Evolutionary conservation across 2,888 invertebrate genomes (phyloP).

Genomic region (Lasioglossum morio): DNA sequence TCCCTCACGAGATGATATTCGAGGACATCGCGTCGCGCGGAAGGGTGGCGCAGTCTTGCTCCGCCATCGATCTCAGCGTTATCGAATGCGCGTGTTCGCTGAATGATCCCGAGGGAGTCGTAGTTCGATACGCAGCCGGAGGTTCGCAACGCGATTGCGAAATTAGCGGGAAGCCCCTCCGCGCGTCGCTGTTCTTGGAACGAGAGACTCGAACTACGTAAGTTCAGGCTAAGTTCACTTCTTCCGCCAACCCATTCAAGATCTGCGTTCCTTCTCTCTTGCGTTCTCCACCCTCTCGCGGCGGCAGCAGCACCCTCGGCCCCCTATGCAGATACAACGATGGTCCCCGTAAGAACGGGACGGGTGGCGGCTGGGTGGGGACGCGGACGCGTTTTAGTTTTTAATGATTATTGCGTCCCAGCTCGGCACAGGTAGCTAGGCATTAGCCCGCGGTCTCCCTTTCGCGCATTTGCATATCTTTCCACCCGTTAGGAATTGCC

Average conservation of each 20-base stretch:
- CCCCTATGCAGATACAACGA: slow-evolving; percentile 25
- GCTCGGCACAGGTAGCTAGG: slow-evolving; percentile 76
- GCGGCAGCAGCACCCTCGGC: background rate
- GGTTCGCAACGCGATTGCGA: slow-evolving; percentile 62
- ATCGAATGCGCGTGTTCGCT: slow-evolving; percentile 55
- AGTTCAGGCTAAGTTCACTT: slow-evolving; percentile 66
- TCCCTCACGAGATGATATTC: background rate
- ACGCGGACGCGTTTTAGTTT: slow-evolving; percentile 78
- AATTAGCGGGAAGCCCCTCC: slow-evolving; percentile 62
- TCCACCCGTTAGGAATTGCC: slow-evolving; percentile 81
- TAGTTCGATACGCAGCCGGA: slow-evolving; percentile 56
- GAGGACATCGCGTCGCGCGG: background rate
- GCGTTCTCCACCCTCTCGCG: background rate
- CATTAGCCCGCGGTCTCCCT: slow-evolving; percentile 77
- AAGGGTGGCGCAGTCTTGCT: background rate
- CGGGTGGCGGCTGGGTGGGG: background rate
- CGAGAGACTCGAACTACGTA: slow-evolving; percentile 62
- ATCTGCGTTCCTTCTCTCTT: slow-evolving; percentile 10
- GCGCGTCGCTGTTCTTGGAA: slow-evolving; percentile 23
- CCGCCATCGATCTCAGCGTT: slow-evolving; percentile 62
- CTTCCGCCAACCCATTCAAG: slow-evolving; percentile 46
- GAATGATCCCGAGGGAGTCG: slow-evolving; percentile 63
- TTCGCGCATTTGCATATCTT: slow-evolving; percentile 82
- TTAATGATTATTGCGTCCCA: slow-evolving; percentile 82
- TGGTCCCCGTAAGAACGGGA: slow-evolving; percentile 5